Conservation (phyloP, 2,888 invertebrate species). For the Caenorhabditis doughertyi region DNA sequence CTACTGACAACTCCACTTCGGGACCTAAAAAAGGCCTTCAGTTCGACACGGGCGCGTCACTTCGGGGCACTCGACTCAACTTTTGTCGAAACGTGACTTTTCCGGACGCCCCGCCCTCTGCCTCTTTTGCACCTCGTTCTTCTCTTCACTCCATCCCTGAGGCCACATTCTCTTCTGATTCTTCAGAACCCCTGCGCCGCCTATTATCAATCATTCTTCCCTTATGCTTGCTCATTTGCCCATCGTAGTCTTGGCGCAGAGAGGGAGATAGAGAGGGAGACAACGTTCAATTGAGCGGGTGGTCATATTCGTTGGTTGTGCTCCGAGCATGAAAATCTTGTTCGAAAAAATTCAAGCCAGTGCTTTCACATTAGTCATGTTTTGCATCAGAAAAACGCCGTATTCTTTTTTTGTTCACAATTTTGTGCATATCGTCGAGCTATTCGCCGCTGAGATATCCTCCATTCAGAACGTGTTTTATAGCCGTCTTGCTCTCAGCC, state of each 20-base stretch:
- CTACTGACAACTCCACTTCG: constrained; percentile 42
- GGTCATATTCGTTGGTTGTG: constrained; percentile 34
- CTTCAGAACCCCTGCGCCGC: not conserved
- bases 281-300: constrained; percentile 27
- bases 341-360: constrained; percentile 22
- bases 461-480: constrained; percentile 36
- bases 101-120: constrained; percentile 41
- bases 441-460: constrained; percentile 30
- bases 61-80: constrained; percentile 54
- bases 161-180: constrained; percentile 24
- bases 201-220: constrained; percentile 57
- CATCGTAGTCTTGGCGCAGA: constrained; percentile 36
- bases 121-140: constrained; percentile 47
- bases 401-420: constrained; percentile 14
- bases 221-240: constrained; percentile 40
- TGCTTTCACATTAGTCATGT: constrained; percentile 55
- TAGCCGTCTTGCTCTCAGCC: constrained; percentile 5
- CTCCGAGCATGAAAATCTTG: constrained; percentile 3
- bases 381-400: constrained; percentile 38
- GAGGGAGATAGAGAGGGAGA: too few species aligned
- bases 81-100: constrained; percentile 61
- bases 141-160: constrained; percentile 1
- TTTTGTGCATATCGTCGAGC: constrained; percentile 42
- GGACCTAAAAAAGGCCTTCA: constrained; percentile 6
- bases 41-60: constrained; percentile 53